Conservation (phyloP, 2,797 vertebrate genomes). For the Salarias fasciatus region DNA sequence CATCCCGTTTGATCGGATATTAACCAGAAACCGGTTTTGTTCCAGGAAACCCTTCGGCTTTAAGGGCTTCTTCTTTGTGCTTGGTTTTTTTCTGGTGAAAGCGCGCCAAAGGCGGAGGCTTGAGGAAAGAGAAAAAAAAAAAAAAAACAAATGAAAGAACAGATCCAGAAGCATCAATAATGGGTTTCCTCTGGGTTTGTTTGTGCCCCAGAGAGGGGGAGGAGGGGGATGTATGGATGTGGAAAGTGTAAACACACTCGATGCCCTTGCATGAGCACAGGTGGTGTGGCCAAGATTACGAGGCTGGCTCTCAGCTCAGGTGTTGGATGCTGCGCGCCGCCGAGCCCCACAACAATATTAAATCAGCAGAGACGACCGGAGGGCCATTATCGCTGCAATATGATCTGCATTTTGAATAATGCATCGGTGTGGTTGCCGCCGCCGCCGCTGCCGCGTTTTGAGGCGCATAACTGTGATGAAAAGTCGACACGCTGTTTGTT, state of each 20-base stretch:
- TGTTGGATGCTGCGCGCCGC: slow-evolving; percentile 36
- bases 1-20: slow-evolving; percentile 21
- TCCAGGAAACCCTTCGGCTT: slow-evolving; percentile 1
- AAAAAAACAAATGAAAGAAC: slow-evolving; percentile 8
- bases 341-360: slow-evolving; percentile 42
- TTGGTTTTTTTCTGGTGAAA: neutral
- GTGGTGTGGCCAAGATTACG: slow-evolving; percentile 45
- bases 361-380: slow-evolving; percentile 44
- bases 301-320: slow-evolving; percentile 43
- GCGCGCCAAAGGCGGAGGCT: neutral
- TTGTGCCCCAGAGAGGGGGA: slow-evolving; percentile 26
- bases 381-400: slow-evolving; percentile 44
- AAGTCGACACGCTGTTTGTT: neutral
- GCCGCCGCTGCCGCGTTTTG: slow-evolving; percentile 4
- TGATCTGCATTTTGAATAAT: slow-evolving; percentile 62
- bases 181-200: slow-evolving; percentile 35
- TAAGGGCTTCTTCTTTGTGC: neutral
- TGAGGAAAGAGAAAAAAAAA: slow-evolving; percentile 13
- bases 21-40: slow-evolving; percentile 10
- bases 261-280: slow-evolving; percentile 41
- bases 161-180: slow-evolving; percentile 28
- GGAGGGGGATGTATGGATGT: slow-evolving; percentile 14
- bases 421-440: slow-evolving; percentile 20
- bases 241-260: slow-evolving; percentile 42
- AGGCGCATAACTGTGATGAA: slow-evolving; percentile 14